phyloP scores from a whole-genome alignment of 2,797 vertebrate genomes.

The Darevskia mixta region DNA sequence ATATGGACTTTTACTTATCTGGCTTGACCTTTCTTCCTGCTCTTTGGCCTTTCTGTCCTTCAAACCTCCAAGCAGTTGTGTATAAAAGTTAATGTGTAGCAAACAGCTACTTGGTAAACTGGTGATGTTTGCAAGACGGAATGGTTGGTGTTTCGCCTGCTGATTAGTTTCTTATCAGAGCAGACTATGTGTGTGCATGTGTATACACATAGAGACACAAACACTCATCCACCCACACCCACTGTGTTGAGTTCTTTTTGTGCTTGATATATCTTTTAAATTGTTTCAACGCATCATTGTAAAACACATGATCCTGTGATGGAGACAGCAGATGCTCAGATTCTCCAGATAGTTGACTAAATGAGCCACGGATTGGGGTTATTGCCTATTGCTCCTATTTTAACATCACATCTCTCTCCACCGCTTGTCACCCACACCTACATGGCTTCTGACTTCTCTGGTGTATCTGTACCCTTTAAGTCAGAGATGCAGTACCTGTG shows the following conservation, averaged over 20 bases:
- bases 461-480: not conserved
- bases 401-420: too few relatives aligned
- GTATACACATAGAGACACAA: not conserved
- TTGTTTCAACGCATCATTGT: not conserved
- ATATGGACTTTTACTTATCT: constrained; percentile 71
- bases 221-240: too few relatives aligned
- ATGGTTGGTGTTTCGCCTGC: constrained; percentile 30
- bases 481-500: not conserved
- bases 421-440: not conserved
- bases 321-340: not conserved
- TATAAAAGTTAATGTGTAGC: constrained; percentile 44
- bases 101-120: constrained; percentile 51
- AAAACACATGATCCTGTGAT: not conserved
- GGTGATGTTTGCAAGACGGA: constrained; percentile 13
- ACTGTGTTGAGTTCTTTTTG: not conserved
- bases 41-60: constrained; percentile 68
- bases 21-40: constrained; percentile 64
- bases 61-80: constrained; percentile 47
- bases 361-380: not conserved
- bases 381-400: not conserved
- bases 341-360: not conserved
- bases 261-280: not conserved
- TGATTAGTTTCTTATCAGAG: constrained; percentile 30
- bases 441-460: not conserved
- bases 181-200: not conserved